phyloP scores from a whole-genome alignment of 2,888 invertebrate species.

The Diarsia dahlii region DNA sequence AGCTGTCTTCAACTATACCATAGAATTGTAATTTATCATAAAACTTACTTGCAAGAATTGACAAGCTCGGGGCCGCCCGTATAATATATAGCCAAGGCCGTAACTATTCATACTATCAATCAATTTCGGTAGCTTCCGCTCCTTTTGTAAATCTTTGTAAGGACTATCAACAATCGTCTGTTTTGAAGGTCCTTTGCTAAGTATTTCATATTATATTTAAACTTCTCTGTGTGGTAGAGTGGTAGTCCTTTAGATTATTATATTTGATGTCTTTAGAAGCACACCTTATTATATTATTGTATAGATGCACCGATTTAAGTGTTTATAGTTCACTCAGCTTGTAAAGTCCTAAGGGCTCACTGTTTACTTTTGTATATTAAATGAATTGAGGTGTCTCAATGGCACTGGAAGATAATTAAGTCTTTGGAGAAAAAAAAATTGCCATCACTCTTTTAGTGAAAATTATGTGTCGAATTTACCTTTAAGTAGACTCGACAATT shows the following conservation, averaged over 20 bases:
- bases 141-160: constrained; percentile 12
- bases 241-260: background rate
- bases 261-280: constrained; percentile 16
- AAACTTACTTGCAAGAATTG: constrained; percentile 5
- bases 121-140: constrained; percentile 46
- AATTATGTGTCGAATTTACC: constrained; percentile 9
- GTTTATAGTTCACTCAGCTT: constrained; percentile 17
- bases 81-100: constrained; percentile 13
- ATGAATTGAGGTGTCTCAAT: background rate
- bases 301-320: constrained; percentile 30
- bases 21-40: constrained; percentile 9
- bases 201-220: background rate
- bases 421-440: background rate
- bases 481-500: background rate
- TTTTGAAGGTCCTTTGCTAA: background rate
- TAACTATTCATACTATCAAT: constrained; percentile 13
- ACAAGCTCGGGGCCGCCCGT: background rate
- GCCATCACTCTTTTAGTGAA: background rate
- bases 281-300: constrained; percentile 6
- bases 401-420: too few relatives aligned
- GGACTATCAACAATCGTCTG: constrained; percentile 16
- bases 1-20: background rate
- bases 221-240: constrained; percentile 2
- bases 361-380: background rate
- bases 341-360: background rate